phyloP scores from a whole-genome alignment of 2,113 vertebrate genomes.

The Gymnocephalus cernua region DNA sequence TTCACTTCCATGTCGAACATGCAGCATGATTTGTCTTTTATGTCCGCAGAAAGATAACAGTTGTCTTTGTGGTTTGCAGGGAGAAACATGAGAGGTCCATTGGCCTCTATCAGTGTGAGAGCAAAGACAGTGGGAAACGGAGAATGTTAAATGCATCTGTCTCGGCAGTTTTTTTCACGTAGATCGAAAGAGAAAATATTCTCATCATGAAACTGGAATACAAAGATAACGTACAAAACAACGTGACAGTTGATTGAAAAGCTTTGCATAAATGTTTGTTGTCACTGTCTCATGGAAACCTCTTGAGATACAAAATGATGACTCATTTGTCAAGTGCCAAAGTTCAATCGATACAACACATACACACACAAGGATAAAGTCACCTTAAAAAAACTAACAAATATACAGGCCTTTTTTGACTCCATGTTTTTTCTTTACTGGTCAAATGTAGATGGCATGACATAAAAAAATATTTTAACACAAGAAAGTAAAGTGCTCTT shows the following conservation, averaged over 20 bases:
- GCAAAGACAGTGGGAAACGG: conserved; percentile 59
- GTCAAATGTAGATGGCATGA: not conserved
- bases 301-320: not conserved
- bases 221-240: conserved; percentile 3
- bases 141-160: conserved; percentile 44
- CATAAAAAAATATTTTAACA: conserved; percentile 1
- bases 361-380: not conserved
- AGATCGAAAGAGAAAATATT: conserved; percentile 57
- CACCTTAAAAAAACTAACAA: too few species aligned
- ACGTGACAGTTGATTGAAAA: conserved; percentile 38
- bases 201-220: conserved; percentile 47
- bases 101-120: conserved; percentile 45
- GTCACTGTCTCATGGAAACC: conserved; percentile 34
- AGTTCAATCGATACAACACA: conserved; percentile 5
- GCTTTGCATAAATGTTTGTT: conserved; percentile 42
- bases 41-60: conserved; percentile 37
- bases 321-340: not conserved
- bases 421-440: not conserved
- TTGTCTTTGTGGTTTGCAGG: conserved; percentile 42
- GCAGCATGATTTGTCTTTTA: conserved; percentile 27
- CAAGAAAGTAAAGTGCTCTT: not conserved
- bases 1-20: conserved; percentile 18
- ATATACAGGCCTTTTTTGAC: not conserved
- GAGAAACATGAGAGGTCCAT: conserved; percentile 46
- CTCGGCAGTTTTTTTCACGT: conserved; percentile 27